A percentile compares a stretch with the other conserved stretches of the same genome.
Evolutionary conservation across 2,797 vertebrate species (phyloP).

Genomic region (Heterohyrax brucei): DNA sequence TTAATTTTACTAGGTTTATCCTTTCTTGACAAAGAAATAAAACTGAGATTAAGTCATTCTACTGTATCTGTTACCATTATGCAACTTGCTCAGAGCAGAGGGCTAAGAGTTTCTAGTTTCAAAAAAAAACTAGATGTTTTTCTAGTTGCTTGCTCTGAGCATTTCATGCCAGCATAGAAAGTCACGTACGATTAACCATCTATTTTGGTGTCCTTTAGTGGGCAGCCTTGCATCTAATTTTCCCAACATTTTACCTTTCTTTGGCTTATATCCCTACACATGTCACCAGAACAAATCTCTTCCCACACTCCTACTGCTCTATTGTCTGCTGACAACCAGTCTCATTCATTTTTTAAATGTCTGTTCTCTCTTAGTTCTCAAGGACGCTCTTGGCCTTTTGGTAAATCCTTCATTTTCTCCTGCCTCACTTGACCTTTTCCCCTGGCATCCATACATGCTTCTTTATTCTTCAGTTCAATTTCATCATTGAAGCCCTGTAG

Average conservation of each 20-base stretch:
- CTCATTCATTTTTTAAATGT: slow-evolving; percentile 66
- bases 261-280: background rate
- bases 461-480: slow-evolving; percentile 66
- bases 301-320: background rate
- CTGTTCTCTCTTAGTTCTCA: slow-evolving; percentile 25
- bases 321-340: slow-evolving; percentile 34
- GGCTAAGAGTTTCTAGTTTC: background rate
- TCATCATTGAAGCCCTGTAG: slow-evolving; percentile 53
- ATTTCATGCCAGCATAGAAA: slow-evolving; percentile 7
- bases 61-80: background rate
- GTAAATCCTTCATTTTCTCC: slow-evolving; percentile 73
- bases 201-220: background rate
- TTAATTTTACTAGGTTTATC: background rate
- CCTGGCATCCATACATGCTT: slow-evolving; percentile 65
- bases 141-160: slow-evolving; percentile 28
- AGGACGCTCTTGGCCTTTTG: slow-evolving; percentile 70
- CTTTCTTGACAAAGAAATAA: slow-evolving; percentile 51
- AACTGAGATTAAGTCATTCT: slow-evolving; percentile 2
- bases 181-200: slow-evolving; percentile 15
- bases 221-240: slow-evolving; percentile 13
- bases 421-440: slow-evolving; percentile 72
- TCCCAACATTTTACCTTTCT: background rate
- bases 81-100: background rate
- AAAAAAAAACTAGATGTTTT: background rate
- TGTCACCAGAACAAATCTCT: slow-evolving; percentile 2